A percentile compares a stretch with the other conserved stretches of the same genome.
Conservation (phyloP, 1,140 invertebrate species). For the Tetragnatha versicolor region DNA sequence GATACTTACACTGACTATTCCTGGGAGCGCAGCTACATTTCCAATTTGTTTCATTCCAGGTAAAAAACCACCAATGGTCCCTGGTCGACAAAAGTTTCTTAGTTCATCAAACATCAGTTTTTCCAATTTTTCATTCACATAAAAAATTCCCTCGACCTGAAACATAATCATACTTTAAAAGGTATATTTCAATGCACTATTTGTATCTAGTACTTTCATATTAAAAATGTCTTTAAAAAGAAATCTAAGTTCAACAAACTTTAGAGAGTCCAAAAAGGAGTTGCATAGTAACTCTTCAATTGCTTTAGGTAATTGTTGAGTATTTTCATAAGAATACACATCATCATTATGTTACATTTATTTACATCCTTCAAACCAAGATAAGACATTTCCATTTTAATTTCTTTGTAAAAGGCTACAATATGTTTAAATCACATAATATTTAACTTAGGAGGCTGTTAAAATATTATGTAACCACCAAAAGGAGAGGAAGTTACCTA, state of each 20-base stretch:
- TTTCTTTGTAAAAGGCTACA: no score
- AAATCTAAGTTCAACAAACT: background rate
- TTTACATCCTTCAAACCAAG: no score
- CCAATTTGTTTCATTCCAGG: constrained; percentile 99
- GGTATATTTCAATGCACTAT: background rate
- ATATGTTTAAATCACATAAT: no score
- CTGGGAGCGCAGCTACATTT: constrained; percentile 98
- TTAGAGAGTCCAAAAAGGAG: background rate
- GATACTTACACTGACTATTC: constrained; percentile 82
- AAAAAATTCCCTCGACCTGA: constrained; percentile 97
- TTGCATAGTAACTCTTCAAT: background rate
- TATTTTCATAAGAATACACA: no score
- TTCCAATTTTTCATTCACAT: constrained; percentile 92
- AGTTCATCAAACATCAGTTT: constrained; percentile 98
- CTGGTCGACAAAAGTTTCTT: constrained; percentile 85
- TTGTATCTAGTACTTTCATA: background rate
- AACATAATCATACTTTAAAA: constrained; percentile 49
- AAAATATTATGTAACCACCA: no score
- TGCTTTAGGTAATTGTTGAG: background rate
- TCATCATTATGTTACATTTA: no score
- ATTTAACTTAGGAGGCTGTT: no score
- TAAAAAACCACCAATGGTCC: constrained; percentile 92
- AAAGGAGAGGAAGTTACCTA: no score
- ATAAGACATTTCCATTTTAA: no score
- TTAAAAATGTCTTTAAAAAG: background rate